A percentile compares a stretch with the other conserved stretches of the same genome.
Conservation (phyloP, 2,113 vertebrate genomes). For the Zosterops japonicus region DNA sequence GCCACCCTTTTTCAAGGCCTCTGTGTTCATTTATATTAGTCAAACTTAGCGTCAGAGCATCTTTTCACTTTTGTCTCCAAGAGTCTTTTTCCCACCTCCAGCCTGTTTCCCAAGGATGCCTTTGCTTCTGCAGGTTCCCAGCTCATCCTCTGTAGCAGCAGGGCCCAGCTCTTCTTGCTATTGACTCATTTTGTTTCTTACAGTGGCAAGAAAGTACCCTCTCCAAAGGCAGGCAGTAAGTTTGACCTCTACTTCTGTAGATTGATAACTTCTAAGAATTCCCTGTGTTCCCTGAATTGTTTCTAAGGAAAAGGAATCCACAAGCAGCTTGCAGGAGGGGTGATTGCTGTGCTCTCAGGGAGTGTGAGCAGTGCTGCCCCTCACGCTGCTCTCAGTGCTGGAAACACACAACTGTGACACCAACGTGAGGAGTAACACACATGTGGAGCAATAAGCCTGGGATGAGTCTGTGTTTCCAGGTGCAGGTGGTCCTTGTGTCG, state of each 20-base stretch:
- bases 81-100: not conserved
- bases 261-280: not conserved
- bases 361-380: not conserved
- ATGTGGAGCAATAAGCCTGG: accelerated
- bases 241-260: not conserved
- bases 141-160: not conserved
- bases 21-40: not conserved
- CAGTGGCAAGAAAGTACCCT: not conserved
- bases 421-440: accelerated
- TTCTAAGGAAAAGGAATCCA: not conserved
- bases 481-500: not conserved
- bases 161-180: not conserved
- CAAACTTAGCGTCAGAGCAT: not conserved
- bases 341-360: not conserved
- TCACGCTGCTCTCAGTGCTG: not conserved
- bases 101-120: not conserved
- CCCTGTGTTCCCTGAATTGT: not conserved
- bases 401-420: not conserved
- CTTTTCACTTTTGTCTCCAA: not conserved
- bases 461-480: not conserved
- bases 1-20: not conserved
- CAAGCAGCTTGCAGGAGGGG: not conserved
- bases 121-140: not conserved
- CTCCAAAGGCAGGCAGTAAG: not conserved
- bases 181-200: not conserved